Conservation (phyloP, 2,797 vertebrate genomes). For the Leptoclinus maculatus region DNA sequence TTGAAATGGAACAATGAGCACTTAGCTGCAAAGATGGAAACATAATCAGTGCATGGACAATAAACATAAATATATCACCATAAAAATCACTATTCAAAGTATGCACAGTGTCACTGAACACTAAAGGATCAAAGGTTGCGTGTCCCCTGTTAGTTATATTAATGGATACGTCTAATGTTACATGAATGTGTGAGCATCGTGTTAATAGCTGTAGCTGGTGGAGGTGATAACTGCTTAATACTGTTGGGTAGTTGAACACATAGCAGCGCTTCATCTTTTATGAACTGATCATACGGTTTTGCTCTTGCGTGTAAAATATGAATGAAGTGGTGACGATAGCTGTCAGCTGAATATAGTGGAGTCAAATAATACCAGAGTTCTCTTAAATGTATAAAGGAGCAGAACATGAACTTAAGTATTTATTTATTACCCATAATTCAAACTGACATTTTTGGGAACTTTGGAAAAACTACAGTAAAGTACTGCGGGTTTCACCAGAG, state of each 20-base stretch:
- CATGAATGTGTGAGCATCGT: background rate
- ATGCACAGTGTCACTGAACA: background rate
- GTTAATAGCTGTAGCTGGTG: background rate
- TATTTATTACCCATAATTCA: conserved; percentile 12
- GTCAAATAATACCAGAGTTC: background rate
- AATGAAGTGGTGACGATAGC: background rate
- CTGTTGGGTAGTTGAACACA: background rate
- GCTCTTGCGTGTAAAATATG: background rate
- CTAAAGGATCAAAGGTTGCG: background rate
- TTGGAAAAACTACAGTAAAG: background rate
- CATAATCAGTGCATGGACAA: background rate
- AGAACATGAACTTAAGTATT: background rate
- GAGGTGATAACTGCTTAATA: background rate
- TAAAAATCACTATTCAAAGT: background rate
- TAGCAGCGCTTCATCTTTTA: background rate
- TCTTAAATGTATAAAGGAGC: background rate
- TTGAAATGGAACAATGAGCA: background rate
- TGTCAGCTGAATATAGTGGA: background rate
- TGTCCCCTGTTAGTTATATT: background rate
- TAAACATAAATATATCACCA: background rate
- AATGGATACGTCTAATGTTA: background rate
- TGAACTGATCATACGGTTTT: background rate
- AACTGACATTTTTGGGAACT: conserved; percentile 4
- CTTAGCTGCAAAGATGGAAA: background rate
- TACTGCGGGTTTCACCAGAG: background rate